Evolutionary conservation across 2,797 vertebrate species (phyloP).

Genomic region (Lemur catta): DNA sequence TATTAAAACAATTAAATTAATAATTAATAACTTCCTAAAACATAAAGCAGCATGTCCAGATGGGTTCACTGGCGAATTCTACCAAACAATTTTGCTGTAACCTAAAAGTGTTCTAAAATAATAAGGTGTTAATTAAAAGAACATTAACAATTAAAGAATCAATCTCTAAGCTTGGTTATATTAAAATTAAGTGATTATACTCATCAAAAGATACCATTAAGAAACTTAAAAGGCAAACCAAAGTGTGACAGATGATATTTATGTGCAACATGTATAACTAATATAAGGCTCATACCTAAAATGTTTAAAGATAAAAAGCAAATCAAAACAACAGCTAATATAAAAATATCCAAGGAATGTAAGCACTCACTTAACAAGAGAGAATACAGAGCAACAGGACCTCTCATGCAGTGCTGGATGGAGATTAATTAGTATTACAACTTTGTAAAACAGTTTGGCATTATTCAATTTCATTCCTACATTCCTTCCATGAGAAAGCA

Average conservation of each 20-base stretch:
- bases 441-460: not conserved
- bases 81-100: not conserved
- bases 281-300: not conserved
- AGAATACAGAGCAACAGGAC: not conserved
- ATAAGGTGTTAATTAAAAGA: not conserved
- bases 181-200: not conserved
- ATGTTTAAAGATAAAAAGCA: not conserved
- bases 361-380: not conserved
- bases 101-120: not conserved
- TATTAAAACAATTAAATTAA: not conserved
- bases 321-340: not conserved
- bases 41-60: not conserved
- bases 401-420: not conserved
- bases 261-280: not conserved
- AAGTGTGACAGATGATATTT: not conserved
- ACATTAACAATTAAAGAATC: not conserved
- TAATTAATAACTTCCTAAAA: not conserved
- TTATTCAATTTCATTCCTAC: not conserved
- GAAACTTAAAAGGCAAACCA: not conserved
- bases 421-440: not conserved
- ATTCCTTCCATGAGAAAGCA: not conserved
- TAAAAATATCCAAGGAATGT: not conserved
- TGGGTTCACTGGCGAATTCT: not conserved
- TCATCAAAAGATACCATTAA: not conserved
- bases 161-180: not conserved